Evolutionary conservation across 2,113 vertebrate species (phyloP).

Genomic region (Aegithalos caudatus): DNA sequence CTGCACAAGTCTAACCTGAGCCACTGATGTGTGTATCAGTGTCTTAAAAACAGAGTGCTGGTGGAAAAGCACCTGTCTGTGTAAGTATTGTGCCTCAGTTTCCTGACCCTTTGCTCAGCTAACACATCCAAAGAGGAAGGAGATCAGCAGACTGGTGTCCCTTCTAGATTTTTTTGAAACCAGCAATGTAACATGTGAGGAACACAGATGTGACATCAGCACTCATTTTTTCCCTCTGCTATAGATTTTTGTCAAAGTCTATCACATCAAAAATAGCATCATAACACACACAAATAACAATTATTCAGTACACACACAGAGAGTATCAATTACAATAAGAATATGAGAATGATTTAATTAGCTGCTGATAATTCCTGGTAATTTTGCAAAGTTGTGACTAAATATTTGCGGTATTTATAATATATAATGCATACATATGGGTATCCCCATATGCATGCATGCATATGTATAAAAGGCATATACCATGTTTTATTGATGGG

Average conservation of each 20-base stretch:
- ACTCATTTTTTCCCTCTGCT: background rate
- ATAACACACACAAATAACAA: background rate
- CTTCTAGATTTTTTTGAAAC: background rate
- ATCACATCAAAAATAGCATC: background rate
- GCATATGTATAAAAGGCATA: background rate
- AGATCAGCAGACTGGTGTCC: background rate
- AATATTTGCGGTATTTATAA: background rate
- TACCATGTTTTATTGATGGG: conserved; percentile 17
- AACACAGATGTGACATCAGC: background rate
- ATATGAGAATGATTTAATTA: background rate
- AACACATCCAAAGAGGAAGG: background rate
- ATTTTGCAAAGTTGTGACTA: background rate
- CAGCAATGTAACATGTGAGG: rapidly evolving
- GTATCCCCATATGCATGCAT: background rate
- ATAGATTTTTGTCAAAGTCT: background rate
- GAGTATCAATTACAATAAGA: background rate
- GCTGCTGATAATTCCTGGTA: background rate
- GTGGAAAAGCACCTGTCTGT: background rate
- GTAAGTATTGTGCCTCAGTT: background rate
- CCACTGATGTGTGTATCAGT: rapidly evolving
- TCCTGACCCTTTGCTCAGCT: background rate
- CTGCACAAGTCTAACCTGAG: background rate
- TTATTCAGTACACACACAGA: background rate
- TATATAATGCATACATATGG: background rate
- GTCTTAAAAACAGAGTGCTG: background rate